Conservation (phyloP, 2,888 invertebrate genomes). For the Coleophora deauratella region DNA sequence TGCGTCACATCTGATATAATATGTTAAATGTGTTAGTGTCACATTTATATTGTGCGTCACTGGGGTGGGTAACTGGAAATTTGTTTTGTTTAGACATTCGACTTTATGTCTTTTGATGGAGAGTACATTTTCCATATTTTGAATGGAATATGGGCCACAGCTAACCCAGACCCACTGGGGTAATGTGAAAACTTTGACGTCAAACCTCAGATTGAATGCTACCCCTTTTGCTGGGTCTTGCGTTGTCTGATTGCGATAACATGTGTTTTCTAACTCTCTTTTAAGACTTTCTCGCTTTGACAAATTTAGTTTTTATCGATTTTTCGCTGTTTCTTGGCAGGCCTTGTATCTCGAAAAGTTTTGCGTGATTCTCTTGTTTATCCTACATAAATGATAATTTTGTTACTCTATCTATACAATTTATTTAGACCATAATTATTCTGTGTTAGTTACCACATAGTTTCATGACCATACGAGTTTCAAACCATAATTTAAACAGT, state of each 20-base stretch:
- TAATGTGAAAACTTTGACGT: constrained; percentile 67
- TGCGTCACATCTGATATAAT: constrained; percentile 31
- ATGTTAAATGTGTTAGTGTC: constrained; percentile 36
- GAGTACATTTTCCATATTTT: constrained; percentile 23
- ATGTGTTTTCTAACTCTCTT: neutral
- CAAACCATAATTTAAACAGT: too few relatives aligned
- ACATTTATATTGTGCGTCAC: constrained; percentile 34
- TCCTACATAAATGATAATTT: too few relatives aligned
- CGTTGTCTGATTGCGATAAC: constrained; percentile 8
- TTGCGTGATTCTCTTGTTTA: too few relatives aligned
- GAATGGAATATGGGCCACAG: constrained; percentile 15
- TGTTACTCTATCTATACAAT: too few relatives aligned
- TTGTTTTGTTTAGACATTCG: constrained; percentile 9
- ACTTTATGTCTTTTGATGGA: constrained; percentile 22
- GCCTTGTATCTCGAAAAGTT: too few relatives aligned
- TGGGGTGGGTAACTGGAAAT: constrained; percentile 25
- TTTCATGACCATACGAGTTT: too few relatives aligned
- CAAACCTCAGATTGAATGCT: constrained; percentile 38
- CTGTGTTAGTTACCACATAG: too few relatives aligned
- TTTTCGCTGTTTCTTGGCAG: too few relatives aligned
- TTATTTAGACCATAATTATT: too few relatives aligned
- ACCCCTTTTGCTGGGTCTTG: constrained; percentile 17
- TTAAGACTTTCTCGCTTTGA: too few relatives aligned
- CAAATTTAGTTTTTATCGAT: too few relatives aligned
- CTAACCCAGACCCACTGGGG: constrained; percentile 59